phyloP scores from a whole-genome alignment of 2,113 vertebrate genomes.

The Arothron firmamentum region DNA sequence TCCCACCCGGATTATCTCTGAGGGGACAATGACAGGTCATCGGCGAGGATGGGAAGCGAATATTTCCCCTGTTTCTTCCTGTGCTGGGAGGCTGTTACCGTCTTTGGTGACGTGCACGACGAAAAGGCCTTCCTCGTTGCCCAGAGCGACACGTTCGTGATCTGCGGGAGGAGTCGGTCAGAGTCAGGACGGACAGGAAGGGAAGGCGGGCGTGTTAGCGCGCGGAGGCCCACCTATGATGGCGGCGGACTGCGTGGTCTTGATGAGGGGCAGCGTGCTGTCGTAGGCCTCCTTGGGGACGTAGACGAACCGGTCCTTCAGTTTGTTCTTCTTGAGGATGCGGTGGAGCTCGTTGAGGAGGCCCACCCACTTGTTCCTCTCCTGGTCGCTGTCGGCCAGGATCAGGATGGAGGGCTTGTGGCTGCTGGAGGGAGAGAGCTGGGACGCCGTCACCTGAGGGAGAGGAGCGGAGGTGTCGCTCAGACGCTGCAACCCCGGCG shows the following conservation, averaged over 20 bases:
- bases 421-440: slow-evolving; percentile 85
- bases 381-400: slow-evolving; percentile 91
- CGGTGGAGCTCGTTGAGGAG: slow-evolving; percentile 91
- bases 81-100: slow-evolving; percentile 67
- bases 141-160: slow-evolving; percentile 95
- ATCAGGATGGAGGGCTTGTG: slow-evolving; percentile 93
- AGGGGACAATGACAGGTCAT: too few species aligned
- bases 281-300: slow-evolving; percentile 97
- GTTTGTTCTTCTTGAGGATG: slow-evolving; percentile 96
- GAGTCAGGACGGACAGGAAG: background rate
- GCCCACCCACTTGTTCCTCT: slow-evolving; percentile 94
- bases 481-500: too few species aligned
- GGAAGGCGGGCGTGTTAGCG: too few species aligned
- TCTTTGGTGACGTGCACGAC: slow-evolving; percentile 98
- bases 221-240: slow-evolving; percentile 70
- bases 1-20: slow-evolving; percentile 95
- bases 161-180: slow-evolving; percentile 70
- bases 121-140: slow-evolving; percentile 96
- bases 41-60: too few species aligned
- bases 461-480: background rate
- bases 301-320: slow-evolving; percentile 95
- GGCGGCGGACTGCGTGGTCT: slow-evolving; percentile 92
- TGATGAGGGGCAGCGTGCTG: slow-evolving; percentile 96
- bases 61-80: too few species aligned
- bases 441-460: slow-evolving; percentile 89